phyloP scores from a whole-genome alignment of 2,113 vertebrate species.

The Callipepla californica region DNA sequence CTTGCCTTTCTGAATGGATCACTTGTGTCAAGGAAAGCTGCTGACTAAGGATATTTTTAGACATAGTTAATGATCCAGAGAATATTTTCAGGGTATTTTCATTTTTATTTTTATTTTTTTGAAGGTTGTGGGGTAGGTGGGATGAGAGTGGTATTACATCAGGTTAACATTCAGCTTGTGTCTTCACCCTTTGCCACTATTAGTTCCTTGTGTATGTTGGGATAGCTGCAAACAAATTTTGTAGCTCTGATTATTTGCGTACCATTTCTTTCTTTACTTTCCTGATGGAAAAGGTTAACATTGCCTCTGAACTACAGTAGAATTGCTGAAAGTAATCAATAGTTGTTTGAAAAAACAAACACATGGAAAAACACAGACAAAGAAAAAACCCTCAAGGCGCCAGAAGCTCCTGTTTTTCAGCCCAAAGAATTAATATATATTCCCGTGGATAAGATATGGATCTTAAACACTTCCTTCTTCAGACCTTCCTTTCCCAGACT shows the following conservation, averaged over 20 bases:
- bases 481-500: not conserved
- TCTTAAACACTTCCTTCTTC: not conserved
- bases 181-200: not conserved
- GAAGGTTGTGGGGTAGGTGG: not conserved
- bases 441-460: not conserved
- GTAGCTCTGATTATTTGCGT: conserved; percentile 3
- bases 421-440: not conserved
- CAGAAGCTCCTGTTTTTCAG: not conserved
- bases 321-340: not conserved
- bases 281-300: not conserved
- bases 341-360: not conserved
- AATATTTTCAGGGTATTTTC: not conserved
- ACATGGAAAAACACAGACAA: not conserved
- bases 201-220: conserved; percentile 24
- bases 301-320: not conserved
- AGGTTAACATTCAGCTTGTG: not conserved
- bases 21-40: conserved; percentile 45
- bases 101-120: not conserved
- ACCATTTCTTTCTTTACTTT: not conserved
- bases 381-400: not conserved
- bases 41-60: conserved; percentile 63
- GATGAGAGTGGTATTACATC: not conserved
- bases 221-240: not conserved
- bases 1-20: conserved; percentile 2
- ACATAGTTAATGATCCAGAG: conserved; percentile 48